A percentile compares a stretch with the other conserved stretches of the same genome.
Evolutionary conservation across 2,797 vertebrate genomes (phyloP).

Genomic region (Ispidina picta): DNA sequence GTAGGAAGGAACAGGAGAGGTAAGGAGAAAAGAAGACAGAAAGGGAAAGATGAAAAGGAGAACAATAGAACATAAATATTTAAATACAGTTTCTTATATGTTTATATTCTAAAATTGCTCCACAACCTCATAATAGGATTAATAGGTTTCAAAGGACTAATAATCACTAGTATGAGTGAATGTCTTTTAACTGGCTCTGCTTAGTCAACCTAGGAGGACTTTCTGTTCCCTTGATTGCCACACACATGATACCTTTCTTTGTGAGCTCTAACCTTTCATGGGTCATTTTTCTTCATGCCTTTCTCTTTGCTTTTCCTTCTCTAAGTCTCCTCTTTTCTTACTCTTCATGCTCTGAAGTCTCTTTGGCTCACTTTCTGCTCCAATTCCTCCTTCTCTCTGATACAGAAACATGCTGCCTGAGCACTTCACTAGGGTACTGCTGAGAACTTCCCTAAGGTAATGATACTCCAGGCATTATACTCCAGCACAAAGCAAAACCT

Average conservation of each 20-base stretch:
- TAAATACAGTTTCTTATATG: not conserved
- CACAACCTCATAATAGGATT: constrained; percentile 10
- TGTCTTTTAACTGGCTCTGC: constrained; percentile 44
- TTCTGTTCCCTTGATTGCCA: constrained; percentile 37
- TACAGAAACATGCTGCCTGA: not conserved
- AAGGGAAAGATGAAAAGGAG: not conserved
- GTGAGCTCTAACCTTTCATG: constrained; percentile 44
- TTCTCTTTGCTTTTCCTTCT: constrained; percentile 20
- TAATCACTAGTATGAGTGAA: constrained; percentile 38
- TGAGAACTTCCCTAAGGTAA: not conserved
- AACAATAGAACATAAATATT: not conserved
- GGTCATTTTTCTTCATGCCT: constrained; percentile 40
- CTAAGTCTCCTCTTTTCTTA: not conserved
- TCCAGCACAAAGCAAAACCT: not conserved
- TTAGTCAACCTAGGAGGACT: constrained; percentile 57
- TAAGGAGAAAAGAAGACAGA: not conserved
- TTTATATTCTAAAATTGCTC: constrained; percentile 30
- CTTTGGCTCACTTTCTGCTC: constrained; percentile 17
- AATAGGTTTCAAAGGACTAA: constrained; percentile 45
- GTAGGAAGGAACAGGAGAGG: not conserved
- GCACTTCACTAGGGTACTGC: not conserved
- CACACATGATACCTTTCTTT: not conserved
- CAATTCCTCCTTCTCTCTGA: not conserved
- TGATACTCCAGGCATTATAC: not conserved
- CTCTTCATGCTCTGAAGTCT: not conserved